phyloP scores from a whole-genome alignment of 2,797 vertebrate genomes.

The Basileuterus tristriatus region DNA sequence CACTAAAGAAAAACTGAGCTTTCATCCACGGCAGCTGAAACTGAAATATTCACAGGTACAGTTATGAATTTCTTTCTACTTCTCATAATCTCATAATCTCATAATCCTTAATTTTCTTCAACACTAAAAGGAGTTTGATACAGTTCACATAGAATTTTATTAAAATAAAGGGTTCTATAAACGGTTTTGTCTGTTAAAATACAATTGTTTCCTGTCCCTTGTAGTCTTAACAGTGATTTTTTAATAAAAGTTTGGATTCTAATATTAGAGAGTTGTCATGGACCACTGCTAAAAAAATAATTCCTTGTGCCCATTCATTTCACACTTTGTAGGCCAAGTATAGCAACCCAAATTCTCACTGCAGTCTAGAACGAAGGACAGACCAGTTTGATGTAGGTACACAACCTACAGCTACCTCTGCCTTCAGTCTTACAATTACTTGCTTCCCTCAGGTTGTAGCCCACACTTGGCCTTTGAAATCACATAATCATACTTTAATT shows the following conservation, averaged over 20 bases:
- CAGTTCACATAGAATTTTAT: neutral
- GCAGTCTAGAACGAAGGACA: neutral
- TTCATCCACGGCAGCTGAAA: neutral
- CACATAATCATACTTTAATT: neutral
- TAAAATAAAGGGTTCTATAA: neutral
- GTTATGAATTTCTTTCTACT: neutral
- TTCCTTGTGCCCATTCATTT: neutral
- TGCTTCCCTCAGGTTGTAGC: neutral
- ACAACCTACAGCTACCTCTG: neutral
- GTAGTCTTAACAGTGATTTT: neutral
- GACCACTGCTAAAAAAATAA: neutral
- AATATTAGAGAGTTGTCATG: neutral
- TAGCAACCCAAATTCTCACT: neutral
- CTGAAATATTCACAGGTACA: neutral
- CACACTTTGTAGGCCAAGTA: neutral
- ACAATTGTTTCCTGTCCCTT: neutral
- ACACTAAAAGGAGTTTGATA: neutral
- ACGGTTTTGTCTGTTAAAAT: neutral
- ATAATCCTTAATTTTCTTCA: neutral
- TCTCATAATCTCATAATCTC: neutral
- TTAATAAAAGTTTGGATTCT: neutral
- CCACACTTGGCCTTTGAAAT: neutral
- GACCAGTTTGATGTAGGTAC: neutral
- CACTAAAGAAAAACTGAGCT: neutral
- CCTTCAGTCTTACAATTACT: neutral